A percentile compares a stretch with the other conserved stretches of the same genome.
These are phyloP conservation scores for Habropoda laboriosa DNA, from an alignment of 1,140 invertebrate genomes.

Conservation along the genomic window DNA sequence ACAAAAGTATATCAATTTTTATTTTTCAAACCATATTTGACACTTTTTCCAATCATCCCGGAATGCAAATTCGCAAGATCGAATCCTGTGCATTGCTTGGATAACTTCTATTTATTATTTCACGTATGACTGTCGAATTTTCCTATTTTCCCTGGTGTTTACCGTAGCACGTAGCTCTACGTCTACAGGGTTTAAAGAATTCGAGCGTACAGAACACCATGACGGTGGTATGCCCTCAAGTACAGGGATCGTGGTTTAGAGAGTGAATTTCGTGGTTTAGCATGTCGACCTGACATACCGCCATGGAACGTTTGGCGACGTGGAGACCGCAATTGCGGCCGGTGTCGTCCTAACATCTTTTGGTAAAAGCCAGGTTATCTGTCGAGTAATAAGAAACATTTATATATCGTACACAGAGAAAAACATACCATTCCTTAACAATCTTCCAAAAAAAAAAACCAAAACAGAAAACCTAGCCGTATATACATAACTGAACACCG, in stretches of 20 bases:
- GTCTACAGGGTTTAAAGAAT: not conserved
- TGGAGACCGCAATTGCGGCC: constrained; percentile 46
- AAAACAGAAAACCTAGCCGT: not conserved
- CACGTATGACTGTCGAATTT: no score
- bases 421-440: not conserved
- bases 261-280: constrained; percentile 49
- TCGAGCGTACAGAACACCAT: not conserved
- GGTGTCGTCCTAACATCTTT: constrained; percentile 46
- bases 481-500: no score
- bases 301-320: constrained; percentile 47
- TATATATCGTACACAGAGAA: not conserved
- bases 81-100: no score
- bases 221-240: not conserved
- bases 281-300: constrained; percentile 38
- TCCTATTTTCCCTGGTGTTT: no score
- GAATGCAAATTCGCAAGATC: no score
- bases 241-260: constrained; percentile 27
- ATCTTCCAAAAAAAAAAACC: not conserved
- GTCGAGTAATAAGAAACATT: constrained; percentile 22
- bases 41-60: no score
- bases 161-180: no score
- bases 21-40: no score
- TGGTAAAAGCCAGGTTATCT: constrained; percentile 30
- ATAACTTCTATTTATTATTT: no score
- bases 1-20: no score